Base-by-base conservation (phyloP, 2,888 invertebrate genomes). In the Stenodera caucasica region DNA sequence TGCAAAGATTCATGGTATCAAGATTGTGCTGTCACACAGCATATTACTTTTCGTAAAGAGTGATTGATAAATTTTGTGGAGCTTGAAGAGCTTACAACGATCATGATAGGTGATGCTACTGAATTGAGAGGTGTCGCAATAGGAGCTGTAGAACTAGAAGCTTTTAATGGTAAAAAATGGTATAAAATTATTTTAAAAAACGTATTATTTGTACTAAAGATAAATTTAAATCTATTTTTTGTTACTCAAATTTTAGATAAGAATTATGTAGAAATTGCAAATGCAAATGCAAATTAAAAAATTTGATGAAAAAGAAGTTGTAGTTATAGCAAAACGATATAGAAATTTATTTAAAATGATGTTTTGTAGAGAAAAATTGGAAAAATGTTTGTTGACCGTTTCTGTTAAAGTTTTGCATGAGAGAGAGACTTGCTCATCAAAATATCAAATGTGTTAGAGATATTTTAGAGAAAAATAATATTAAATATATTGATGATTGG, bases 321-420 rank as follows among this genome's bases (percentile, higher is more conserved):
- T 55, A 65, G 68, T 56, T 23, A 67, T 40, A 67, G 68, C 53
- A 66, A 35, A 64, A 49, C 26, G 68, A 57, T 53, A 23, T 37
- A 53, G 53, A 55, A 60, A 40, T 49, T 56, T 55, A 45, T 60
- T 53, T 33, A 52, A 30, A 11, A 49, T 72, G 33, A 53, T 53
- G 29, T 58, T 53, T 49, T 23, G 50, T 50, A 1, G 2, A 23
- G 12, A 18, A 21, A 12, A 18, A 26, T 23, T 21, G 26, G 4
- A n/a, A 7, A 50, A n/a, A n/a, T n/a, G 23, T 21, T 26, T 26
- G 26, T 26, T 5, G 5, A 5, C 26, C 2, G 5, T 26, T 26
- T 4, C 3, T 26, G 2, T 26, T 2, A 26, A 26, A 26, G 2
- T 26, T 4, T 26, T 2, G 26, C 26, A 26, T 26, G 26, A 26